These are phyloP conservation scores for Pao palembangensis DNA, from an alignment of 2,113 vertebrate genomes.

Conservation along the genomic window DNA sequence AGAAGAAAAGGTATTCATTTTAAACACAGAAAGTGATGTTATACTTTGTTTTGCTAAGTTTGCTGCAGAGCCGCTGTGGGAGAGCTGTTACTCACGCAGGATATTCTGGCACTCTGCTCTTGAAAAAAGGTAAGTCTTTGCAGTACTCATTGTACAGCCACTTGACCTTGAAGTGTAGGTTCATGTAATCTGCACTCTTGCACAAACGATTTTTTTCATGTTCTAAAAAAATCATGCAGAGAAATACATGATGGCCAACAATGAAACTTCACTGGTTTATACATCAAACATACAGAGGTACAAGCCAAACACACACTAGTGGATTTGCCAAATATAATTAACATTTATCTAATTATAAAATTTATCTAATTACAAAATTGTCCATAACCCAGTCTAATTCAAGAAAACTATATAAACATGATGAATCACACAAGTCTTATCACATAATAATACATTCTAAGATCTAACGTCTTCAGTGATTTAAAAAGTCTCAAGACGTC, in stretches of 20 bases:
- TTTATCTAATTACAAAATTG: not conserved
- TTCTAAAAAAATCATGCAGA: conserved; percentile 68
- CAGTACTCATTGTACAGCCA: conserved; percentile 99
- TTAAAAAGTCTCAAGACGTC: not conserved
- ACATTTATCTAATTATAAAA: not conserved
- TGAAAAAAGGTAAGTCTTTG: conserved; percentile 93
- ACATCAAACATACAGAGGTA: not conserved
- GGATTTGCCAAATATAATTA: not conserved
- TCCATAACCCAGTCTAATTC: not conserved
- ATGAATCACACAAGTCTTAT: not conserved
- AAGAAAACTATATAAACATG: not conserved
- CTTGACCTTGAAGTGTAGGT: conserved; percentile 99
- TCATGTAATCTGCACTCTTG: conserved; percentile 99
- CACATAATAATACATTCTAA: not conserved
- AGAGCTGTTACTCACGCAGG: conserved; percentile 83
- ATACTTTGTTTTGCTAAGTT: not conserved
- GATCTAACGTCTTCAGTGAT: not conserved
- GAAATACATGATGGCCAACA: conserved; percentile 13
- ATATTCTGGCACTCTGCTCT: conserved; percentile 93
- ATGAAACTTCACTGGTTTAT: not conserved
- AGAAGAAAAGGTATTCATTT: not conserved
- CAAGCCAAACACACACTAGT: not conserved
- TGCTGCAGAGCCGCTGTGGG: not conserved
- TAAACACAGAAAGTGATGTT: not conserved
- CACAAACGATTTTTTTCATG: conserved; percentile 96